A percentile compares a stretch with the other conserved stretches of the same genome.
These are phyloP conservation scores for Tympanoctomys barrerae DNA, from an alignment of 2,797 vertebrate genomes.

Conservation along the genomic window DNA sequence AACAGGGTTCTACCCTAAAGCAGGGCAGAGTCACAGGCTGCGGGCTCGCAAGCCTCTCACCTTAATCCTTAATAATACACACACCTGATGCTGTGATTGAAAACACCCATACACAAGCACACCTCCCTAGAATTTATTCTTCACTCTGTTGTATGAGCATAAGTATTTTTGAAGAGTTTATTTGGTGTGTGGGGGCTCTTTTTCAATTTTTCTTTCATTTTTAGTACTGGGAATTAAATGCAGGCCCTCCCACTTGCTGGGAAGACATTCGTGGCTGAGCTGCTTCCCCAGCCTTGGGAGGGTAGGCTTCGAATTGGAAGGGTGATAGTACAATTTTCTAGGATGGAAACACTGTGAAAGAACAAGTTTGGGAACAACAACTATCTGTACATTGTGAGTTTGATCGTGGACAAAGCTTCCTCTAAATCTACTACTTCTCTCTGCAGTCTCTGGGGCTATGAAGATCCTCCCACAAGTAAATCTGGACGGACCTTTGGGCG, in stretches of 20 bases:
- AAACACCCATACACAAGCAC: fast-evolving
- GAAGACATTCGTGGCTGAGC: background rate
- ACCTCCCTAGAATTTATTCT: background rate
- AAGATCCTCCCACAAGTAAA: slow-evolving; percentile 56
- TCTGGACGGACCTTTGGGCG: slow-evolving; percentile 64
- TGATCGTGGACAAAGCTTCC: background rate
- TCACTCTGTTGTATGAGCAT: background rate
- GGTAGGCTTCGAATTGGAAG: background rate
- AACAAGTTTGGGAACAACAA: background rate
- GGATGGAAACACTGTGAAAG: background rate
- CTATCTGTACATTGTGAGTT: background rate
- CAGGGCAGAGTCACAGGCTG: background rate
- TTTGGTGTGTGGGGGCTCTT: background rate
- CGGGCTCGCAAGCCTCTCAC: background rate
- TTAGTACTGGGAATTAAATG: background rate
- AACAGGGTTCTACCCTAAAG: background rate
- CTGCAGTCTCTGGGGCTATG: slow-evolving; percentile 60
- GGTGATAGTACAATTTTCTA: background rate
- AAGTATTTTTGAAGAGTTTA: background rate
- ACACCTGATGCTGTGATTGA: background rate
- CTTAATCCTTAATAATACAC: background rate
- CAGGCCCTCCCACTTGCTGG: background rate
- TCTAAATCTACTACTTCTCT: slow-evolving; percentile 22
- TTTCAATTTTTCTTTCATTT: background rate
- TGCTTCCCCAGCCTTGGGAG: background rate